Percentiles rank a stretch among this genome's conserved stretches.
phyloP scores from a whole-genome alignment of 2,797 vertebrate genomes.

The Hozukius guyotensis region DNA sequence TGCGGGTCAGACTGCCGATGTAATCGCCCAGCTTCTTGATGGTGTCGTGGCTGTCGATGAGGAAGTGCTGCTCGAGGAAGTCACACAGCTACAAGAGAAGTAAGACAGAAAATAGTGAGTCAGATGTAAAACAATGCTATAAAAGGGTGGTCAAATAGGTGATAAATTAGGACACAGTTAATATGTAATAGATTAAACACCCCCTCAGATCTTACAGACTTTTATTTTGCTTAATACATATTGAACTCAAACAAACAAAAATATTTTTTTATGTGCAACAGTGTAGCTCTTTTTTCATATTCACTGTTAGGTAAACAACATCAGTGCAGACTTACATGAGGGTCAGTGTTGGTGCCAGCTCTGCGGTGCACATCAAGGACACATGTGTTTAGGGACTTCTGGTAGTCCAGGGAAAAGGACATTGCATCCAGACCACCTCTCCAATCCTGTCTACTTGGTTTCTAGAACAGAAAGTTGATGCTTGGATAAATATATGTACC shows the following conservation, averaged over 20 bases:
- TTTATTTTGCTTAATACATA: not conserved
- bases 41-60: constrained; percentile 78
- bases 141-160: not conserved
- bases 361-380: constrained; percentile 75
- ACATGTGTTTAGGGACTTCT: constrained; percentile 78
- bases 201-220: not conserved
- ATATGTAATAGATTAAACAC: not conserved
- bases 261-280: not conserved
- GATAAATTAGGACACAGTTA: not conserved
- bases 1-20: constrained; percentile 71
- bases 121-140: not conserved
- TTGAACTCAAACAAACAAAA: not conserved
- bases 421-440: constrained; percentile 79
- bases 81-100: constrained; percentile 75
- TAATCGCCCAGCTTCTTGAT: constrained; percentile 83
- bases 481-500: not conserved
- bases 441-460: constrained; percentile 82
- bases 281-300: not conserved
- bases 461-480: constrained; percentile 54
- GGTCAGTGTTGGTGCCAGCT: constrained; percentile 65
- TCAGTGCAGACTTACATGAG: constrained; percentile 73
- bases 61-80: constrained; percentile 80
- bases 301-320: not conserved
- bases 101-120: not conserved
- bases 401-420: constrained; percentile 80